Conservation (phyloP, 2,888 invertebrate genomes). For the Tenthredo scrophulariae region DNA sequence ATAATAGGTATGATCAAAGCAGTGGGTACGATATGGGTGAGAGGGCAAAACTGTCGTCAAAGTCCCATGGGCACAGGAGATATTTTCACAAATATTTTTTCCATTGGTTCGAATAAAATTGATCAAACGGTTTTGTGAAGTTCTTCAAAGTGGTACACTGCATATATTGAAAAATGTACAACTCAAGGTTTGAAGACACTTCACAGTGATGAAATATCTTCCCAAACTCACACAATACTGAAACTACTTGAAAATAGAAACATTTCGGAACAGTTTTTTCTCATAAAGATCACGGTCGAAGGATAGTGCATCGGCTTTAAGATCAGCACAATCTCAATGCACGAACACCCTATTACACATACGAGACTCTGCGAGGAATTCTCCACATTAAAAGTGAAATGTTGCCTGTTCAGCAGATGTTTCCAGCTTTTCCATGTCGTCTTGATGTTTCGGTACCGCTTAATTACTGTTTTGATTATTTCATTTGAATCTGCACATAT, state of each 20-base stretch:
- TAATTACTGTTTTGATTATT: background rate
- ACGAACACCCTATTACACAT: background rate
- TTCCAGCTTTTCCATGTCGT: background rate
- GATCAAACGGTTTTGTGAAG: background rate
- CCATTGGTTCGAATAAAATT: background rate
- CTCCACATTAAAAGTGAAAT: background rate
- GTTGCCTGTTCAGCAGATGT: background rate
- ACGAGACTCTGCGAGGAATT: background rate
- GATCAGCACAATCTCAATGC: background rate
- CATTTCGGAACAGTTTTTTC: background rate
- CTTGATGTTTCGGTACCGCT: background rate
- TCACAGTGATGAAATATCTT: background rate
- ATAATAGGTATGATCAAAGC: conserved; percentile 1
- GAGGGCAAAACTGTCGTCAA: background rate
- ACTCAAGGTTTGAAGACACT: background rate
- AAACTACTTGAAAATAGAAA: background rate
- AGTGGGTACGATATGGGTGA: background rate
- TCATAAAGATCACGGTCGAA: background rate
- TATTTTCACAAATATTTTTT: background rate
- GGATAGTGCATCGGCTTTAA: background rate
- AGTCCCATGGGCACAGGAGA: background rate
- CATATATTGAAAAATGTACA: background rate
- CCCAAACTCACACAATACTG: background rate
- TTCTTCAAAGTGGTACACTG: background rate
- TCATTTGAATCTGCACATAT: background rate